Conservation (phyloP, 2,113 vertebrate species). For the Rhabdornis inornatus region DNA sequence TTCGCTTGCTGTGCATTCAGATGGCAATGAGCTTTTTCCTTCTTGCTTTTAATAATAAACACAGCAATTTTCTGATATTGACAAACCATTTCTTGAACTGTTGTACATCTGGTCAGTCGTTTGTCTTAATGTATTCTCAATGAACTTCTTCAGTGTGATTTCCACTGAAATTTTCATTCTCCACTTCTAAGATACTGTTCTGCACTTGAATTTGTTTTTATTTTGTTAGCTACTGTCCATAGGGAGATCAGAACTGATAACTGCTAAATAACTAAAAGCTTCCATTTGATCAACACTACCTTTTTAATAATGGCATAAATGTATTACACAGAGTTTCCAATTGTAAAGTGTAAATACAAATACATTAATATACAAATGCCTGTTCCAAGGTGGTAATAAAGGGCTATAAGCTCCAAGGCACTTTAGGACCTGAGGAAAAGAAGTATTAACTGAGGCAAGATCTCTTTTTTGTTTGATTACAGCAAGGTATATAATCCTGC, state of each 20-base stretch:
- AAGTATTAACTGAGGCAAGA: neutral
- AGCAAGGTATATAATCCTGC: neutral
- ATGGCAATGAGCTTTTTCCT: too few relatives aligned
- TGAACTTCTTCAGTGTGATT: neutral
- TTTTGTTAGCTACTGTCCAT: neutral
- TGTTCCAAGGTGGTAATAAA: neutral
- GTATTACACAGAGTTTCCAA: neutral
- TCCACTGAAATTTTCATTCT: neutral
- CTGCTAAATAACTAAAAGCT: neutral
- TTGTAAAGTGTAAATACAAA: neutral
- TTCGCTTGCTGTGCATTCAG: neutral
- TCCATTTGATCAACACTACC: neutral
- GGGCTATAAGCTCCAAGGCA: neutral
- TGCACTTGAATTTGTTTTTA: neutral
- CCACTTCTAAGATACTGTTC: neutral
- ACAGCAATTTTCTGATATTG: neutral
- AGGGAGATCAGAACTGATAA: neutral
- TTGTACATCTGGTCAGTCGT: neutral
- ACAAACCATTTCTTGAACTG: neutral
- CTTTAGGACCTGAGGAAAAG: neutral
- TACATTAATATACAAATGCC: neutral
- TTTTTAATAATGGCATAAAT: neutral
- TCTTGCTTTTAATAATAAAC: neutral
- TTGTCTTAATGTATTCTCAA: neutral
- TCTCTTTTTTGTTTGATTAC: neutral